Base-by-base conservation (phyloP, 1,140 invertebrate genomes). In the Cyphomyrmex costatus region DNA sequence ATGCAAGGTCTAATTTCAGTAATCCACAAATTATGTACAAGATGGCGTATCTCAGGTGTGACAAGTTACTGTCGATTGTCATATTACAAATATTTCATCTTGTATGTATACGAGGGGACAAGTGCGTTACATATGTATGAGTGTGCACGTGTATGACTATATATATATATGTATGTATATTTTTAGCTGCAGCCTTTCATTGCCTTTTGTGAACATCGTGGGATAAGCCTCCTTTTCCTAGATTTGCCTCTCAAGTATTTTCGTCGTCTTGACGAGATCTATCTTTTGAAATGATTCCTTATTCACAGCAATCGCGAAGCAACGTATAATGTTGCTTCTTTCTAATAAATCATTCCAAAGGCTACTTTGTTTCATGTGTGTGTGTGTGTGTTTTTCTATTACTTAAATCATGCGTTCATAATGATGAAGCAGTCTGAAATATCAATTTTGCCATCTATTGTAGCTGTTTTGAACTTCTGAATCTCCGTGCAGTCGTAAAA, bases 1-100 rank as follows among this genome's bases (percentile, higher is more conserved):
- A 49, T 68, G 66, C 36, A 63, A 86, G 60, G 89, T 88, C 76
- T 91, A 86, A 71, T 78, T 61, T 76, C 21, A 56, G 87, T 73
- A 42, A 82, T 36, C 5, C 21, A 78, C 30, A 19, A 77, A 24
- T 12, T 61, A 58, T 65, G 21, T 74, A 66, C 63, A 14, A 30
- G 27, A 79, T 46, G 74, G 30, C 7, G 65, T 42, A 24, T 42
- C 24, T n/a, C 4, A 27, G 56, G 36, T 68, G 63, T 80, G 63
- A 82, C 79, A 60, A 60, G 42, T 65, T 65, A 46, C 7, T 79
- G 68, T 68, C n/a, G 42, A 74, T 61, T 74, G 53, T 83, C 24
- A 14, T 27, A 46, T 36, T 36, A 58, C 6, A 24, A 70, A 70
- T 70, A 30, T 10, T 68, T 68, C 36, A 46, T 73, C 5, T n/a